Evolutionary conservation across 1,140 invertebrate species (phyloP).

Genomic region (Dolichoris vasculosae): DNA sequence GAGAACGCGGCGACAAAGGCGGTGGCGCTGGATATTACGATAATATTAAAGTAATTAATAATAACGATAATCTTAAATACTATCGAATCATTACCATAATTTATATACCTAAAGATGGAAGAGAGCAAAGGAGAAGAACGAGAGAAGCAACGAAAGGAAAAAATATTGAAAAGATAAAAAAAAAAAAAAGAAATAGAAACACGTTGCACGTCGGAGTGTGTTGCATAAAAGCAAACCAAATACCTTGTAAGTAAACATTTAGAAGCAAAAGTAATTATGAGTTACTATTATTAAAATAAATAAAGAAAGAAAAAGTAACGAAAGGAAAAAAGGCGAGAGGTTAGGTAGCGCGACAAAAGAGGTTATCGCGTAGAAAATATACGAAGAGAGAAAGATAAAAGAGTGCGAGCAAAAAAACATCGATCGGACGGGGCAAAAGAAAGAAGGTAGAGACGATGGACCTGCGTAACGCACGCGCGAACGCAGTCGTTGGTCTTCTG

Average conservation of each 20-base stretch:
- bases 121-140: constrained; percentile 28
- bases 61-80: constrained; percentile 65
- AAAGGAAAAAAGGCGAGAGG: constrained; percentile 10
- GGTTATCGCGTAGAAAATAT: constrained; percentile 25
- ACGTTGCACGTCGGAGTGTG: constrained; percentile 62
- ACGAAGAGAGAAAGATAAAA: constrained; percentile 34
- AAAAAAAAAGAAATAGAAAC: constrained; percentile 55
- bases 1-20: constrained; percentile 47
- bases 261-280: constrained; percentile 54
- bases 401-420: constrained; percentile 24
- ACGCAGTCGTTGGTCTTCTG: constrained; percentile 63
- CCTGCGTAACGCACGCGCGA: constrained; percentile 51
- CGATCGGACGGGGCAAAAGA: constrained; percentile 31
- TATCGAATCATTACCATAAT: constrained; percentile 75
- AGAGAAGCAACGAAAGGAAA: constrained; percentile 26
- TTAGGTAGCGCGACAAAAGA: constrained; percentile 17
- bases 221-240: constrained; percentile 69
- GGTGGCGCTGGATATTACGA: constrained; percentile 59
- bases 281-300: constrained; percentile 43
- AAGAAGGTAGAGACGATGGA: constrained; percentile 29
- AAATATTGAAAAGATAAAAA: constrained; percentile 36
- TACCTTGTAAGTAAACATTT: constrained; percentile 71
- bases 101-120: constrained; percentile 69
- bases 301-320: not conserved
- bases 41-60: constrained; percentile 62